Percentiles rank a stretch among this genome's conserved stretches.
These are phyloP conservation scores for Caenorhabditis sp. DNA, from an alignment of 2,888 invertebrate species.

Conservation along the genomic window DNA sequence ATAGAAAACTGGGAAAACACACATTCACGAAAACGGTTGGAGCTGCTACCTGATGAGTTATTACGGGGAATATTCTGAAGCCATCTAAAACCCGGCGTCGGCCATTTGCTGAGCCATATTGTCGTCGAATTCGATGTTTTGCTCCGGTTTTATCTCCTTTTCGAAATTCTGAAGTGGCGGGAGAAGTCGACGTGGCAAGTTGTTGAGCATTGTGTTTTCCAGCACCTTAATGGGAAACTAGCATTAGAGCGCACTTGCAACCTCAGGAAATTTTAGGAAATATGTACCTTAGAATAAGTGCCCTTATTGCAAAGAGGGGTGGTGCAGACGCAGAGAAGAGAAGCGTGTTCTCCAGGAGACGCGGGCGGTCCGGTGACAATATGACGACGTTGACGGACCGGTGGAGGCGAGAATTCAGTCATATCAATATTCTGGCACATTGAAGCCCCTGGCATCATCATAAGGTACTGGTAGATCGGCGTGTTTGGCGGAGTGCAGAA, in stretches of 20 bases:
- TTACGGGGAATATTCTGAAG: slow-evolving; percentile 5
- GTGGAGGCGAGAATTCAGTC: slow-evolving; percentile 33
- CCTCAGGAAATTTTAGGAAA: neutral
- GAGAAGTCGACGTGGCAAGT: slow-evolving; percentile 65
- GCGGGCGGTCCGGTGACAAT: slow-evolving; percentile 56
- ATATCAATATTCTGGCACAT: slow-evolving; percentile 80
- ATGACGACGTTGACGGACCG: slow-evolving; percentile 25
- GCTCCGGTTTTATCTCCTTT: slow-evolving; percentile 42
- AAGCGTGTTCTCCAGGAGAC: slow-evolving; percentile 56
- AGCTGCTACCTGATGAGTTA: slow-evolving; percentile 38
- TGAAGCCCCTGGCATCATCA: slow-evolving; percentile 77
- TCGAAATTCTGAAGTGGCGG: slow-evolving; percentile 46
- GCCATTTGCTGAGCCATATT: slow-evolving; percentile 66
- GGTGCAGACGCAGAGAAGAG: slow-evolving; percentile 76
- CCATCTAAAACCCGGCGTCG: slow-evolving; percentile 65
- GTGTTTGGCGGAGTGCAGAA: slow-evolving; percentile 80
- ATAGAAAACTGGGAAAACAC: neutral
- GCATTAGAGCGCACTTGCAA: slow-evolving; percentile 4
- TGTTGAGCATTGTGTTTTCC: slow-evolving; percentile 71
- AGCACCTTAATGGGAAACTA: slow-evolving; percentile 56
- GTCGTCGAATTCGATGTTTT: slow-evolving; percentile 51
- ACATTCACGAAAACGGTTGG: neutral
- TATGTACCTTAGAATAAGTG: slow-evolving; percentile 65
- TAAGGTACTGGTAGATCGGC: slow-evolving; percentile 79
- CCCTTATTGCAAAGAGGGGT: slow-evolving; percentile 76